These are phyloP conservation scores for Zele albiditarsus DNA, from an alignment of 2,888 invertebrate species.

Conservation along the genomic window DNA sequence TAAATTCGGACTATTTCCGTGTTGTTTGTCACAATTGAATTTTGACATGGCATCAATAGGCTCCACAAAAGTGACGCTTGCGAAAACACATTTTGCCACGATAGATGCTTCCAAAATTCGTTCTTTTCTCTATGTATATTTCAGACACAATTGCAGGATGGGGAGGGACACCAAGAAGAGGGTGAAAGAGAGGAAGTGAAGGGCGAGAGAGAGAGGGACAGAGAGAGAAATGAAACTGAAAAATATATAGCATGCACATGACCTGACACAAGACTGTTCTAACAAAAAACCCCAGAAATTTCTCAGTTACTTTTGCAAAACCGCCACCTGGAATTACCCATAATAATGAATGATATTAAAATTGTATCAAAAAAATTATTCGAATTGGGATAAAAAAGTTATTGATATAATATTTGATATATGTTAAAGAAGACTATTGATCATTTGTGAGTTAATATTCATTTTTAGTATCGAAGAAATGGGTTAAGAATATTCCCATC, in stretches of 20 bases:
- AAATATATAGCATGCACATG: too few relatives aligned
- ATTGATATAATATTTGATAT: too few relatives aligned
- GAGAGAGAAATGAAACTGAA: constrained; percentile 2
- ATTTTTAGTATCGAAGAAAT: too few relatives aligned
- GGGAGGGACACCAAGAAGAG: neutral
- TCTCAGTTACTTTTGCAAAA: neutral
- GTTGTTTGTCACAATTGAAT: constrained; percentile 67
- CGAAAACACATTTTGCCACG: constrained; percentile 45
- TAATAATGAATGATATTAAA: neutral
- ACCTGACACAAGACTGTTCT: neutral
- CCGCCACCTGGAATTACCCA: neutral
- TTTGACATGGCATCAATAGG: constrained; percentile 63
- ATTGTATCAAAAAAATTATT: neutral
- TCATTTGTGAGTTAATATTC: too few relatives aligned
- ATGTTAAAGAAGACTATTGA: too few relatives aligned
- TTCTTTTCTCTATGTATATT: constrained; percentile 13
- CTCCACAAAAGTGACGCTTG: constrained; percentile 40
- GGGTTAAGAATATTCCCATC: too few relatives aligned
- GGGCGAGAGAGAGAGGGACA: neutral
- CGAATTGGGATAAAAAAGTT: neutral
- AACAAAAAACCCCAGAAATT: constrained; percentile 6
- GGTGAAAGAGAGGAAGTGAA: neutral
- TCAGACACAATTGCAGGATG: neutral
- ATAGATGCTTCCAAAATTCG: constrained; percentile 34
- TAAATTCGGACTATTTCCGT: constrained; percentile 75